phyloP scores from a whole-genome alignment of 2,888 invertebrate species.

The Gandaritis pyraliata region DNA sequence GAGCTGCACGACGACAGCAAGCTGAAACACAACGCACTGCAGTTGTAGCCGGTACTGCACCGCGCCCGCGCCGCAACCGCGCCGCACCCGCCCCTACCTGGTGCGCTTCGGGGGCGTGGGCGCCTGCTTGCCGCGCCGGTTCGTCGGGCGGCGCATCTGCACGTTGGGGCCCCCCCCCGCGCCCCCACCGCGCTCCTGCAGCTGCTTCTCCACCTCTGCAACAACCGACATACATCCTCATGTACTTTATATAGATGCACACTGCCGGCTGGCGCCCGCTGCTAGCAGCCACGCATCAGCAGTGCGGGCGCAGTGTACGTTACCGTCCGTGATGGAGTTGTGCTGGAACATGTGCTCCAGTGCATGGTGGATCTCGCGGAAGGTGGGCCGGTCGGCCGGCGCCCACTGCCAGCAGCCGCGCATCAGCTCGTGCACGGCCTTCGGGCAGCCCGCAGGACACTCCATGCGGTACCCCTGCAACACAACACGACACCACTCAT shows the following conservation, averaged over 20 bases:
- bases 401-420: slow-evolving; percentile 99
- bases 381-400: slow-evolving; percentile 96
- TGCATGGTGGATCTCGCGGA: slow-evolving; percentile 97
- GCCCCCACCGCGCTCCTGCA: slow-evolving; percentile 88
- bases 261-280: too few relatives aligned
- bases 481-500: slow-evolving; percentile 3
- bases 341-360: slow-evolving; percentile 99
- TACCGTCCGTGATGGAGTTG: slow-evolving; percentile 94
- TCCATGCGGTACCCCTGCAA: slow-evolving; percentile 95
- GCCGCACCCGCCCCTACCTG: slow-evolving; percentile 90
- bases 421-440: slow-evolving; percentile 98
- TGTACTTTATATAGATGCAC: too few relatives aligned
- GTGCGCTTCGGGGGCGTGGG: slow-evolving; percentile 98
- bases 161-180: too few relatives aligned
- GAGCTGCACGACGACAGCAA: slow-evolving; percentile 93
- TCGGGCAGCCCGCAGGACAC: slow-evolving; percentile 98
- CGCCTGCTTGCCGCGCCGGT: slow-evolving; percentile 95
- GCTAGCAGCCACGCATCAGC: too few relatives aligned
- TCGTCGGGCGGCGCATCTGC: slow-evolving; percentile 93
- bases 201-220: slow-evolving; percentile 96
- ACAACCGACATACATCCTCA: neutral
- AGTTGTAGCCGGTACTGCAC: too few relatives aligned
- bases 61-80: slow-evolving; percentile 73
- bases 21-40: slow-evolving; percentile 71
- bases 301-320: too few relatives aligned